Percentiles rank a stretch among this genome's conserved stretches.
Conservation (phyloP, 1,140 invertebrate species). For the Eulimnadia texana region DNA sequence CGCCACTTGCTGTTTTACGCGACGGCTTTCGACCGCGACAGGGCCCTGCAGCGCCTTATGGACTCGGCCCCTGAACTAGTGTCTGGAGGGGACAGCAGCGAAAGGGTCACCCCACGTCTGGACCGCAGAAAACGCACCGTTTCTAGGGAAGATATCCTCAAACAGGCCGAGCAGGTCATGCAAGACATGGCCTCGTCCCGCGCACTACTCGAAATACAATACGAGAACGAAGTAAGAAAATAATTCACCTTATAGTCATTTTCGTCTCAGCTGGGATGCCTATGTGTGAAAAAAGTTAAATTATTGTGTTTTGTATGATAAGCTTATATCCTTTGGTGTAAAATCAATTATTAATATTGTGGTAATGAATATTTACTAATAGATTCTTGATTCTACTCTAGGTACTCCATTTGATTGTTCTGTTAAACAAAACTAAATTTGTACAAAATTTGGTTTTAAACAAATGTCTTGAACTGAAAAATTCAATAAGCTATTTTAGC, state of each 20-base stretch:
- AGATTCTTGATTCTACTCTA: too few relatives aligned
- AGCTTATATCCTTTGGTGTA: too few relatives aligned
- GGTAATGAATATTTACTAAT: background rate
- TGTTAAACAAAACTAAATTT: too few relatives aligned
- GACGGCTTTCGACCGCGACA: constrained; percentile 87
- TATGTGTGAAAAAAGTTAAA: too few relatives aligned
- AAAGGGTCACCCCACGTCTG: constrained; percentile 79
- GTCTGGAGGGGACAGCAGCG: constrained; percentile 34
- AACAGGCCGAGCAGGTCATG: constrained; percentile 89
- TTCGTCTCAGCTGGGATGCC: too few relatives aligned
- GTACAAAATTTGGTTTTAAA: too few relatives aligned
- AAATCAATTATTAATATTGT: background rate
- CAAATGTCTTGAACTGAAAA: too few relatives aligned
- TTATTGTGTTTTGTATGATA: too few relatives aligned
- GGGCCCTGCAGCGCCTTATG: constrained; percentile 79
- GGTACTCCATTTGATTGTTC: too few relatives aligned
- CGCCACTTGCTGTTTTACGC: constrained; percentile 89
- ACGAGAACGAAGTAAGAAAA: constrained; percentile 72
- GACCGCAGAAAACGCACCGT: constrained; percentile 85
- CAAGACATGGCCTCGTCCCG: constrained; percentile 83
- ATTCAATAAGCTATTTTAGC: background rate
- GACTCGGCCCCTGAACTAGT: constrained; percentile 72
- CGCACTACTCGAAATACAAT: constrained; percentile 87
- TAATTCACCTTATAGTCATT: constrained; percentile 13
- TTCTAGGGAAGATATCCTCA: constrained; percentile 79